These are phyloP conservation scores for Lepisosteus osseus DNA, from an alignment of 2,113 vertebrate genomes.

Conservation along the genomic window DNA sequence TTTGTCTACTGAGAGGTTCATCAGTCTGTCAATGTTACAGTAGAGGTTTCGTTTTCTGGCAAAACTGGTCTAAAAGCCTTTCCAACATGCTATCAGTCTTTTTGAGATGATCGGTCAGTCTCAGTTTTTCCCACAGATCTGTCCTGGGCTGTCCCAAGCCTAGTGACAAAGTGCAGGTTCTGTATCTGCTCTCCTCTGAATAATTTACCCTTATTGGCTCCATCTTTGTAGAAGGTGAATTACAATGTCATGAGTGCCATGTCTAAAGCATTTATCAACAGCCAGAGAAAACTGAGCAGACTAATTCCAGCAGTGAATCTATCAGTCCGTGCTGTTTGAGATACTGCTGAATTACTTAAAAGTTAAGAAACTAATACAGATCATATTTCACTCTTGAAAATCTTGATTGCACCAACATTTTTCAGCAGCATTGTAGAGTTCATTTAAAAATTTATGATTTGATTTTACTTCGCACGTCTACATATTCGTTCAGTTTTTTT, in stretches of 20 bases:
- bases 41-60: too few relatives aligned
- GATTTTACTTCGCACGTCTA: too few relatives aligned
- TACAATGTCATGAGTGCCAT: constrained; percentile 16
- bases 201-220: constrained; percentile 19
- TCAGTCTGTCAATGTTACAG: too few relatives aligned
- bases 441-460: too few relatives aligned
- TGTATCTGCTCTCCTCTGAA: not conserved
- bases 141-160: constrained; percentile 21
- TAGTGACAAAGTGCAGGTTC: constrained; percentile 41
- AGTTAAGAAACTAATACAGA: constrained; percentile 5
- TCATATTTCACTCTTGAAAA: constrained; percentile 1
- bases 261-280: constrained; percentile 28
- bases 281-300: constrained; percentile 19
- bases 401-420: too few relatives aligned
- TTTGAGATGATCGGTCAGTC: constrained; percentile 15
- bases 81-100: constrained; percentile 20
- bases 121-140: constrained; percentile 25
- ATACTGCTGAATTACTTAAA: constrained; percentile 5
- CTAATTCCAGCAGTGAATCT: constrained; percentile 15
- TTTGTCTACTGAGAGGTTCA: too few relatives aligned
- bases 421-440: too few relatives aligned
- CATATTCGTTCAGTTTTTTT: too few relatives aligned
- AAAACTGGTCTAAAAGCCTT: not conserved
- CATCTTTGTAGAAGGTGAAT: constrained; percentile 19
- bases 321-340: constrained; percentile 10